Evolutionary conservation across 2,888 invertebrate species (phyloP).

Genomic region (Rhamnusium bicolor): DNA sequence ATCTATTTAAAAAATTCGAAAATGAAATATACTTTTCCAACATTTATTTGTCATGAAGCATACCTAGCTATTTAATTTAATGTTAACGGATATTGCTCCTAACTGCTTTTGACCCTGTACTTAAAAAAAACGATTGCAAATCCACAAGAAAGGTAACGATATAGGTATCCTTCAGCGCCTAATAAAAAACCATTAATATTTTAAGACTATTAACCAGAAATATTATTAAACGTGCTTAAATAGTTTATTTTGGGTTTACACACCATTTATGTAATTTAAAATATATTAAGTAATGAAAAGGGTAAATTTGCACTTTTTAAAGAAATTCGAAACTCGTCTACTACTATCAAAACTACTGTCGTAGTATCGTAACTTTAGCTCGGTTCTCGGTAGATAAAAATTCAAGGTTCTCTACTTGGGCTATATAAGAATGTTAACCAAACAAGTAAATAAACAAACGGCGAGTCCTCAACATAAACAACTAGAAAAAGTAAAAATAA

Average conservation of each 20-base stretch:
- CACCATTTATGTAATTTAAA: neutral
- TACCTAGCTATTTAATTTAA: neutral
- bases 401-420: conserved; percentile 64
- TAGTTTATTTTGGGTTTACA: too few species aligned
- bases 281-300: neutral
- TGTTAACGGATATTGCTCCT: neutral
- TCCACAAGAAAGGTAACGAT: neutral
- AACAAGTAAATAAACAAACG: conserved; percentile 48
- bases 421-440: conserved; percentile 53
- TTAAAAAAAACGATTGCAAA: too few species aligned
- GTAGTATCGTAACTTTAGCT: conserved; percentile 48
- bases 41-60: too few species aligned
- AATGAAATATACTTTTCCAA: too few species aligned
- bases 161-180: neutral
- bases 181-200: neutral
- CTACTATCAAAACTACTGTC: conserved; percentile 60
- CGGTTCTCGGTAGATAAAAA: conserved; percentile 60
- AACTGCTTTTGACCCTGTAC: too few species aligned
- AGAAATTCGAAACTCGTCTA: conserved; percentile 36
- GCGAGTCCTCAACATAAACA: conserved; percentile 28
- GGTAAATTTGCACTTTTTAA: neutral
- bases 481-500: conserved; percentile 38
- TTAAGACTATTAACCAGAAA: neutral
- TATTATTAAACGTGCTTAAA: too few species aligned
- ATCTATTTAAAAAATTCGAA: too few species aligned